A percentile compares a stretch with the other conserved stretches of the same genome.
These are phyloP conservation scores for Andrena fulva DNA, from an alignment of 2,888 invertebrate species.

Conservation along the genomic window DNA sequence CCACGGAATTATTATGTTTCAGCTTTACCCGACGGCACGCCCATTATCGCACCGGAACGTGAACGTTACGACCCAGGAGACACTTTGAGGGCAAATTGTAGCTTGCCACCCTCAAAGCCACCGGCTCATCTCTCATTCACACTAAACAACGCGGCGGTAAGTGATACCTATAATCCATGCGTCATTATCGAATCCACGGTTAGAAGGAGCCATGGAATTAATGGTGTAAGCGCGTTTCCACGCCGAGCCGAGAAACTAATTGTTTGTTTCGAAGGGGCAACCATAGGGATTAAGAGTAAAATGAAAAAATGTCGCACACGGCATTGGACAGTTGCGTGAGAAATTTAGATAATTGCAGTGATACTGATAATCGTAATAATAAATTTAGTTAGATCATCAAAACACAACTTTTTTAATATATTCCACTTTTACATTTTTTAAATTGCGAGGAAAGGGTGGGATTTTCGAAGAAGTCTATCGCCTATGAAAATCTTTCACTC, in stretches of 20 bases:
- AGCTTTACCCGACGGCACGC: slow-evolving; percentile 90
- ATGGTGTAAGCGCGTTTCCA: slow-evolving; percentile 35
- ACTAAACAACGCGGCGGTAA: slow-evolving; percentile 92
- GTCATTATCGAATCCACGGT: slow-evolving; percentile 58
- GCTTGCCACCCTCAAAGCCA: slow-evolving; percentile 91
- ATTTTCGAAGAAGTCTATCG: no score
- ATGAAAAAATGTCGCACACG: not conserved
- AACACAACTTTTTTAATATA: not conserved
- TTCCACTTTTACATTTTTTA: no score
- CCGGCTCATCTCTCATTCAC: slow-evolving; percentile 90
- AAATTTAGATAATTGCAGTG: not conserved
- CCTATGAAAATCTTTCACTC: not conserved
- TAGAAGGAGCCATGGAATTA: slow-evolving; percentile 40
- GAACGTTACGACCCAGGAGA: slow-evolving; percentile 92
- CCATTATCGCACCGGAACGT: slow-evolving; percentile 90
- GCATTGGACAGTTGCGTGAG: not conserved
- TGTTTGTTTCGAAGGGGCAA: not conserved
- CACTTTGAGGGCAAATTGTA: slow-evolving; percentile 91
- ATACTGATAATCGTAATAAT: not conserved
- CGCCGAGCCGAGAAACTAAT: not conserved
- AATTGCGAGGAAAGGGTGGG: no score
- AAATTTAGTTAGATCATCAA: not conserved
- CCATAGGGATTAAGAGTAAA: not conserved
- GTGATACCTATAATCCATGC: slow-evolving; percentile 80
- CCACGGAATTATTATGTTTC: slow-evolving; percentile 84